A percentile compares a stretch with the other conserved stretches of the same genome.
Evolutionary conservation across 2,797 vertebrate genomes (phyloP).

Genomic region (Leuciscus waleckii): DNA sequence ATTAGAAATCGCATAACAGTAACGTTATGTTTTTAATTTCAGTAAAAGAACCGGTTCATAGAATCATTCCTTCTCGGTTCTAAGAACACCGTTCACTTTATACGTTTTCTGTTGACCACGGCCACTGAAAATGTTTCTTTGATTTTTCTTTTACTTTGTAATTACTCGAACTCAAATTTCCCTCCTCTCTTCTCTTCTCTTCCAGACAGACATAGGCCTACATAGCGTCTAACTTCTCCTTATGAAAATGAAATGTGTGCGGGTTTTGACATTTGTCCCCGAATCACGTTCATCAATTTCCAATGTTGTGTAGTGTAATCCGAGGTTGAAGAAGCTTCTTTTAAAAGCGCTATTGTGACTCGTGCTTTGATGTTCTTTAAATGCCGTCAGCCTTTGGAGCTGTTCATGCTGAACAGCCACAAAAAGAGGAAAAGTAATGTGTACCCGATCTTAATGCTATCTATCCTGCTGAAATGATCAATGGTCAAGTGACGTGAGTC

Average conservation of each 20-base stretch:
- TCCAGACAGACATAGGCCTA: not conserved
- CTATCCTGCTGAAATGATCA: conserved; percentile 31
- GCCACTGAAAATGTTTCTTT: not conserved
- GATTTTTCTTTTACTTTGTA: not conserved
- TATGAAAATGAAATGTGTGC: not conserved
- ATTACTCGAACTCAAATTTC: not conserved
- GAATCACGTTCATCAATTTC: not conserved
- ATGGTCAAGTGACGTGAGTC: not conserved
- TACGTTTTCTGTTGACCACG: not conserved
- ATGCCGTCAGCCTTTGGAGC: conserved; percentile 27
- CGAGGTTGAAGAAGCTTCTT: conserved; percentile 46
- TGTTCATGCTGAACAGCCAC: conserved; percentile 50
- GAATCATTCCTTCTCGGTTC: not conserved
- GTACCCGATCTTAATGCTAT: not conserved
- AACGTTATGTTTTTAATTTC: not conserved
- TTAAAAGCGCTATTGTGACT: conserved; percentile 50
- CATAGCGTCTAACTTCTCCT: not conserved
- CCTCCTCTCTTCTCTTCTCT: not conserved
- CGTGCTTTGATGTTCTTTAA: conserved; percentile 63
- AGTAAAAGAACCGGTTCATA: not conserved
- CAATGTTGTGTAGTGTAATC: conserved; percentile 42
- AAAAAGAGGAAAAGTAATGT: conserved; percentile 53
- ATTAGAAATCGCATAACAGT: not conserved
- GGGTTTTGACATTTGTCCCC: conserved; percentile 12
- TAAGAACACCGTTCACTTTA: not conserved